Percentiles rank a stretch among this genome's conserved stretches.
phyloP scores from a whole-genome alignment of 1,140 invertebrate genomes.

The Pseudachorutes palmiensis region DNA sequence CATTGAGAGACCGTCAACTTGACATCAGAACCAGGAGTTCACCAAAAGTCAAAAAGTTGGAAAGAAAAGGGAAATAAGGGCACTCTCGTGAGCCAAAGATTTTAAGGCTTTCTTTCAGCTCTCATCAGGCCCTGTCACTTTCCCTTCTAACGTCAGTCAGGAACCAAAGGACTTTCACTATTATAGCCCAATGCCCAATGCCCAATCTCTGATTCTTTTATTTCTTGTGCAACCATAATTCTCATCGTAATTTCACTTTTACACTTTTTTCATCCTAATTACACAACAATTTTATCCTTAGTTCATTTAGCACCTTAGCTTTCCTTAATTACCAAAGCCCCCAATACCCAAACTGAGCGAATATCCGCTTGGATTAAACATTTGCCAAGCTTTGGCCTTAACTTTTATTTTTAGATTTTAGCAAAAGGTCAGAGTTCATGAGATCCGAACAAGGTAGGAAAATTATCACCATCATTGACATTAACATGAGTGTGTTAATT shows the following conservation, averaged over 20 bases:
- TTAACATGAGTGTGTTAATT: too few species aligned
- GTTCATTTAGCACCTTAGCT: not conserved
- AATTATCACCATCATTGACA: too few species aligned
- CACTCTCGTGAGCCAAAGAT: not conserved
- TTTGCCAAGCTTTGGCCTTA: too few species aligned
- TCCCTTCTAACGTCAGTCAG: not conserved
- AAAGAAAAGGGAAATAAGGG: not conserved
- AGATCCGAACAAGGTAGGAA: too few species aligned
- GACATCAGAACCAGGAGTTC: conserved; percentile 1
- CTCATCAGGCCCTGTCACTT: conserved; percentile 7
- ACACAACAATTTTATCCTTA: not conserved
- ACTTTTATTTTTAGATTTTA: too few species aligned
- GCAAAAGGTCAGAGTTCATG: too few species aligned
- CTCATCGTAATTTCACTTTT: not conserved
- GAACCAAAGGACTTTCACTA: too few species aligned
- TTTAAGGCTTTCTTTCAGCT: not conserved
- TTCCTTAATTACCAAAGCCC: not conserved
- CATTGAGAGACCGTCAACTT: conserved; percentile 7
- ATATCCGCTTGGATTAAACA: too few species aligned
- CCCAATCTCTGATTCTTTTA: not conserved
- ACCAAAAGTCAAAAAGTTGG: not conserved
- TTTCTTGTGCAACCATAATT: not conserved
- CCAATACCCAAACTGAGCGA: too few species aligned
- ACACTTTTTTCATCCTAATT: not conserved
- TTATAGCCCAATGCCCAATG: too few species aligned